Evolutionary conservation across 2,113 vertebrate species (phyloP), one percentile per base, ranked within the genome.

Genomic region (Microtus pennsylvanicus): DNA sequence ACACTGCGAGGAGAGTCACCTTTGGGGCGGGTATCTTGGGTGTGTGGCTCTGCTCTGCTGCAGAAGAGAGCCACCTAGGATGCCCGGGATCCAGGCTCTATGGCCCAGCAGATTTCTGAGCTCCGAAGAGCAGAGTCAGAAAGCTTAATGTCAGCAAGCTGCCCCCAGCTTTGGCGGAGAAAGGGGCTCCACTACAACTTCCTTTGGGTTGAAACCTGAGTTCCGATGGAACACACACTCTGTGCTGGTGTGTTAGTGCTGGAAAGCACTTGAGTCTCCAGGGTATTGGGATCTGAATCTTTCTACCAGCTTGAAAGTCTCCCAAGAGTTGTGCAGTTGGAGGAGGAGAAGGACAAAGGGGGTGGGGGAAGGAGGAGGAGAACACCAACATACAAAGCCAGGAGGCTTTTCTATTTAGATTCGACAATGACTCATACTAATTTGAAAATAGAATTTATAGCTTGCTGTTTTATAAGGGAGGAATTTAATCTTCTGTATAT

Each of bases 391-490:
- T 33, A 55, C 16, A 95, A 61, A 94, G 55, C 63, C 69, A 9
- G 38, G 87, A 45, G 33, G 13, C 17, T n/a, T 81, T 85, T 80
- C 75, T 19, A 47, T 91, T 93, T 92, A 45, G 30, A 93, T 76
- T 75, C 28, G 14, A 63, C 70, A 52, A 47, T 72, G 76, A 87
- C 50, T 93, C 33, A 42, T 22, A 28, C 42, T 90, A 30, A 77
- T 90, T 85, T 87, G 94, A 93, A 94, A 92, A 69, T 26, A 92
- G 58, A 86, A 87, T 65, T 30, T 38, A 87, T 38, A 42, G 61
- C 28, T 67, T 77, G 12, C 13, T 50, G 24, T 81, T n/a, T 95
- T 61, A 21, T 76, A 85, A 93, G 65, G 35, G 5, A 50, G 92
- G 61, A 70, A 33, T 30, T 70, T n/a, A 35, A 1, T 65, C 30